phyloP scores from a whole-genome alignment of 2,113 vertebrate species.

The Alces alces region DNA sequence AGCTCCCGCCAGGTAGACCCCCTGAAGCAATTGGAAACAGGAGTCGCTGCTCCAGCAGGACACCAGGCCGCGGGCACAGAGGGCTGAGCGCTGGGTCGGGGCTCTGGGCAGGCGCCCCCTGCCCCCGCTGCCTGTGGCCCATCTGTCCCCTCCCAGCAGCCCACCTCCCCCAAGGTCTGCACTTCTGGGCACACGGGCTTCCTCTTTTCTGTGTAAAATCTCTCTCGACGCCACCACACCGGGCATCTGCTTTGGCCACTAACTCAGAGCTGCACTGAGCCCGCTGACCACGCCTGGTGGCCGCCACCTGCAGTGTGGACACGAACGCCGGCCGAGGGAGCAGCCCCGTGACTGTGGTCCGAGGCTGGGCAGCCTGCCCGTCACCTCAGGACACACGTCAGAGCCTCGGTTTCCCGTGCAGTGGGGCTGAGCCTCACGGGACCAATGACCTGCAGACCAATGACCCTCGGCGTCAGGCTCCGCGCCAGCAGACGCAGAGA shows the following conservation, averaged over 20 bases:
- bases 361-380: neutral
- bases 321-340: fast-evolving
- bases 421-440: neutral
- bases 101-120: fast-evolving
- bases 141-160: neutral
- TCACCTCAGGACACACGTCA: too few relatives aligned
- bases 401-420: neutral
- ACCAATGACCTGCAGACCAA: neutral
- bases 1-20: fast-evolving
- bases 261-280: neutral
- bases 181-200: neutral
- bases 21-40: neutral
- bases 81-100: neutral
- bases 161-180: neutral
- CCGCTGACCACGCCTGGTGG: neutral
- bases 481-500: neutral
- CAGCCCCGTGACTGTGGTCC: neutral
- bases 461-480: neutral
- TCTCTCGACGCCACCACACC: neutral
- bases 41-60: neutral
- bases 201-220: neutral
- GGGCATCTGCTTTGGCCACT: neutral
- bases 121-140: fast-evolving
- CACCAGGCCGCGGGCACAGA: fast-evolving
- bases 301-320: neutral